Base-by-base conservation (phyloP, 2,888 invertebrate species). In the Carterocephalus palaemon region DNA sequence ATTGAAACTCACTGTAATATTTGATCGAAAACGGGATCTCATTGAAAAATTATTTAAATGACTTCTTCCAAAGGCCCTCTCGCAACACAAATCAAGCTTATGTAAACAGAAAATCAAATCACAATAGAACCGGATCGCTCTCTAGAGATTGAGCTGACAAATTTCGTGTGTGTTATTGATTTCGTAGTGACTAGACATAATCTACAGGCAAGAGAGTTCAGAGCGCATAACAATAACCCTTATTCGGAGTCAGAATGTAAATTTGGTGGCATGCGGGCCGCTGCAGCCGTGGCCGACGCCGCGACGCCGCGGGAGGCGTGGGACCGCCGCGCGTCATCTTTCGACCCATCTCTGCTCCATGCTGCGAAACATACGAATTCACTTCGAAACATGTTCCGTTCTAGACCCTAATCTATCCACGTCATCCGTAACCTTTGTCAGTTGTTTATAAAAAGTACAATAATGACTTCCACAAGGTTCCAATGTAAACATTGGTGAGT, bases 301-400 rank as follows among this genome's bases (percentile, higher is more conserved):
- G 51, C 38, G 47, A 49, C 83, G 33, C 84, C 57, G 59, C 83
- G 65, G 84, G 85, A 65, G 71, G 67, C 58, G 65, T 48, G 53
- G 46, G 45, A 63, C 58, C 66, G 60, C 64, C 65, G 53, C 64
- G 61, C 66, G 62, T 70, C 75, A 69, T 71, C 70, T 62, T 70
- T 70, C 67, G 74, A 72, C 76, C 76, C 66, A 70, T 75, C 74
- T 69, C 60, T 61, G 62, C 76, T 59, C 64, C 85, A 85, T 67
- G 85, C 85, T 82, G 85, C 63, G 85, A 72, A 76, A 86, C 85
- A 85, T 74, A 79, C 72, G 64, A 82, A 82, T 72, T 71, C 79
- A 78, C 83, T 86, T 82, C 66, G 59, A 71, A 67, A 64, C 70
- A 66, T 73, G 68, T 70, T 63, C 59, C 60, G 57, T 58, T 66